Base-by-base conservation (phyloP, 2,888 invertebrate species). In the Cosmopolites sordidus region DNA sequence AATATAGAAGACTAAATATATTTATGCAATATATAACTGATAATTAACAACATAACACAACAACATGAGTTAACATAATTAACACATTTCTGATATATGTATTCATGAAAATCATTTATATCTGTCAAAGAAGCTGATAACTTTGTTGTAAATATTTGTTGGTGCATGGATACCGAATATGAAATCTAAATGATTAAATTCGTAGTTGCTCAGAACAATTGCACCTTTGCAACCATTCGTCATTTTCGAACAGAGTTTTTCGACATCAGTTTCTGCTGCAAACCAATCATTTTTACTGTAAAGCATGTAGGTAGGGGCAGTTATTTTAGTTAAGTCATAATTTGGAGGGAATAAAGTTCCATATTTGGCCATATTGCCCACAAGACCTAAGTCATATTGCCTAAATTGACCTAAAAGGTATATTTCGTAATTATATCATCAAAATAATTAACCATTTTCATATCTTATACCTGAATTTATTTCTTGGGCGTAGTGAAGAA, bases 401-500 rank as follows among this genome's bases (percentile, higher is more conserved):
- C 48, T 43, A 39, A 48, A 53, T 38, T 39, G 47, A 30, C n/a
- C n/a, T n/a, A n/a, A n/a, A n/a, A n/a, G n/a, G n/a, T n/a, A n/a
- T n/a, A n/a, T 61, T 45, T 2, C 59, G 16, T 45, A 14, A 16
- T 45, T 29, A 3, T 33, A 33, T 14, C 17, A 14, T 33, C 12
- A 33, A 15, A 2, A 29, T 2, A 14, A 67, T 83, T 82, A 1
- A 68, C 51, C 41, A 71, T n/a, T n/a, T n/a, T n/a, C n/a, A n/a
- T n/a, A n/a, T n/a, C n/a, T n/a, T n/a, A n/a, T n/a, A n/a, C 58
- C 58, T 37, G 48, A 41, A n/a, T 16, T 12, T 12, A 41, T 40
- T 16, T 52, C 55, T 50, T 58, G 58, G 29, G 47, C 16, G 17
- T 50, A 58, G 41, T 58, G 58, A 6, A 15, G 22, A 17, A 56